Conservation (phyloP, 1,140 invertebrate species). For the Caligus rogercresseyi region DNA sequence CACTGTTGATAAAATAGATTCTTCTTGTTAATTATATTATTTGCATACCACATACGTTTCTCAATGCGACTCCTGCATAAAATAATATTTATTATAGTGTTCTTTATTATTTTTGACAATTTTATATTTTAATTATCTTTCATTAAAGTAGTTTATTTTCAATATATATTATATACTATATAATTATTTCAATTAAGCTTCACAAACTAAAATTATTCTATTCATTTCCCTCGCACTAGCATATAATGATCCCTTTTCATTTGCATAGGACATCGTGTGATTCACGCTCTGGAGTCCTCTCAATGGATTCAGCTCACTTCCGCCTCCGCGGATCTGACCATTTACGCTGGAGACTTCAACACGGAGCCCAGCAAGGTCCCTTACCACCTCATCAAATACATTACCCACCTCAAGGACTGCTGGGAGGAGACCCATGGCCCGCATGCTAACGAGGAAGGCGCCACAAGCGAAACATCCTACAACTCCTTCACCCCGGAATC, state of each 20-base stretch:
- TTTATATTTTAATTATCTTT: no score
- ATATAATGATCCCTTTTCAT: neutral
- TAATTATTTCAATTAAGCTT: neutral
- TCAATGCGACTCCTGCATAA: no score
- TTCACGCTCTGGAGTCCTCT: conserved; percentile 13
- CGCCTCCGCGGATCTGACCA: conserved; percentile 8
- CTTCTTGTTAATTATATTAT: no score
- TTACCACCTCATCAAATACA: neutral
- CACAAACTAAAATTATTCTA: neutral
- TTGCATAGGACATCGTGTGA: conserved; percentile 18
- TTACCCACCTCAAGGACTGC: neutral
- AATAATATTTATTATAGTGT: no score
- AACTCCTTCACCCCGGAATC: conserved; percentile 12
- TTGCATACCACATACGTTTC: no score
- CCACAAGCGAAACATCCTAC: conserved; percentile 5
- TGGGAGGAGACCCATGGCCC: conserved; percentile 4
- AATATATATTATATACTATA: no score
- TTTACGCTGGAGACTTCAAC: conserved; percentile 19
- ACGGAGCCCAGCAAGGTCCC: conserved; percentile 13
- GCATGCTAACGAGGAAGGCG: neutral
- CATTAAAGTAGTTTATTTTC: no score
- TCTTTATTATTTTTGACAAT: no score
- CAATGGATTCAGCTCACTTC: conserved; percentile 19
- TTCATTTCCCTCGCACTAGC: neutral
- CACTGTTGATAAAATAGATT: no score